A percentile compares a stretch with the other conserved stretches of the same genome.
These are phyloP conservation scores for Eulithis testata DNA, from an alignment of 2,888 invertebrate species.

Conservation along the genomic window DNA sequence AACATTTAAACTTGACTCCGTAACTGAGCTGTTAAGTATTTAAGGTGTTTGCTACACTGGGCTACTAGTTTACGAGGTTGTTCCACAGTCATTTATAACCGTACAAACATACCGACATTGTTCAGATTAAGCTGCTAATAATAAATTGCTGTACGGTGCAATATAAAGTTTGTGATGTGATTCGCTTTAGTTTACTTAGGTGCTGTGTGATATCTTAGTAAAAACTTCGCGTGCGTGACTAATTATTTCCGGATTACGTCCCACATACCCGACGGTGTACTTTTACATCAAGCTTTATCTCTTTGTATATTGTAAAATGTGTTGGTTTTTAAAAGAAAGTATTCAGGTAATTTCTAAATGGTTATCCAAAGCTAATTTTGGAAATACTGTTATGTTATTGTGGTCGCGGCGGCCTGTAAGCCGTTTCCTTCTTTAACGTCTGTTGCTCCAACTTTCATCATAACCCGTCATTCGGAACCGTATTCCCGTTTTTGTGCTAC, in stretches of 20 bases:
- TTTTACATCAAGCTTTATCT: conserved; percentile 10
- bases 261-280: neutral
- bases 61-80: conserved; percentile 55
- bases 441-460: conserved; percentile 36
- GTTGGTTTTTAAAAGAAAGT: conserved; percentile 14
- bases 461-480: conserved; percentile 30
- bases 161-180: conserved; percentile 20
- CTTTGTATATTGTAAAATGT: conserved; percentile 3
- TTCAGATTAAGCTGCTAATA: conserved; percentile 40
- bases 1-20: conserved; percentile 71
- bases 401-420: conserved; percentile 23
- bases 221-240: neutral
- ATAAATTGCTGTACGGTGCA: conserved; percentile 30
- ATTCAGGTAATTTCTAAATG: conserved; percentile 27
- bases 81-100: conserved; percentile 45
- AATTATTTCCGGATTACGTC: conserved; percentile 13
- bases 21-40: conserved; percentile 69
- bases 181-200: conserved; percentile 13
- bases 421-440: conserved; percentile 27
- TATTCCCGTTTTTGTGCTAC: conserved; percentile 34
- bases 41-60: conserved; percentile 64
- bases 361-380: conserved; percentile 22
- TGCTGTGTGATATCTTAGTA: conserved; percentile 1
- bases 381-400: conserved; percentile 26
- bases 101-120: conserved; percentile 18